A percentile compares a stretch with the other conserved stretches of the same genome.
Evolutionary conservation across 2,113 vertebrate genomes (phyloP).

Genomic region (Myocastor coypus): DNA sequence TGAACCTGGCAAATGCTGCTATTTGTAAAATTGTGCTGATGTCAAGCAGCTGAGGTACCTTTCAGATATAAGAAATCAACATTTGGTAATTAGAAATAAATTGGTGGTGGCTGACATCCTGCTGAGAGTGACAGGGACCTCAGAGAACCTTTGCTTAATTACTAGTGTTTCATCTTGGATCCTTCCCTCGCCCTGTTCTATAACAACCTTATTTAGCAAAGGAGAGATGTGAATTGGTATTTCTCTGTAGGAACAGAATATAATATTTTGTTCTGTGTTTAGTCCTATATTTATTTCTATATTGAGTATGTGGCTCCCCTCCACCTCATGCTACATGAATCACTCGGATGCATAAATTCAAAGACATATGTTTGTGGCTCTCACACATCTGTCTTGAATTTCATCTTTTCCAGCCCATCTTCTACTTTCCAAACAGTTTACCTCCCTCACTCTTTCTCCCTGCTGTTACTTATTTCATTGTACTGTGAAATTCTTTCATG

Average conservation of each 20-base stretch:
- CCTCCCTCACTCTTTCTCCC: conserved; percentile 71
- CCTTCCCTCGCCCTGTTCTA: background rate
- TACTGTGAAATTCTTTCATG: conserved; percentile 71
- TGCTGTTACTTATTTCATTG: conserved; percentile 78
- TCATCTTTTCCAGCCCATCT: conserved; percentile 79
- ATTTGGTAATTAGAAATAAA: conserved; percentile 41
- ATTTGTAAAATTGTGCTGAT: conserved; percentile 16
- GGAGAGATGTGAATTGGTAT: background rate
- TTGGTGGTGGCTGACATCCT: background rate
- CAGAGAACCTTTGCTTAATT: conserved; percentile 46
- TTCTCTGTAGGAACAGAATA: conserved; percentile 34
- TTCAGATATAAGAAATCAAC: conserved; percentile 56
- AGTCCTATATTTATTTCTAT: conserved; percentile 59
- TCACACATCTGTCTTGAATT: conserved; percentile 84
- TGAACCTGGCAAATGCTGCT: conserved; percentile 64
- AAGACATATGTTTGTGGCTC: conserved; percentile 77
- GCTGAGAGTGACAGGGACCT: conserved; percentile 51
- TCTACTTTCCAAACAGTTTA: conserved; percentile 82
- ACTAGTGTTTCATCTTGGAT: conserved; percentile 7
- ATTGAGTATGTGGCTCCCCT: background rate
- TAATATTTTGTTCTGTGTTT: conserved; percentile 18
- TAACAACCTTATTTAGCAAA: conserved; percentile 41
- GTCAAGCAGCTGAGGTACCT: background rate
- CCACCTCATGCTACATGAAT: conserved; percentile 63
- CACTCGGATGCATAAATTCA: conserved; percentile 76